Evolutionary conservation across 1,140 invertebrate genomes (phyloP), one percentile per base, ranked within the genome.

Genomic region (Lordiphosa mommai): DNA sequence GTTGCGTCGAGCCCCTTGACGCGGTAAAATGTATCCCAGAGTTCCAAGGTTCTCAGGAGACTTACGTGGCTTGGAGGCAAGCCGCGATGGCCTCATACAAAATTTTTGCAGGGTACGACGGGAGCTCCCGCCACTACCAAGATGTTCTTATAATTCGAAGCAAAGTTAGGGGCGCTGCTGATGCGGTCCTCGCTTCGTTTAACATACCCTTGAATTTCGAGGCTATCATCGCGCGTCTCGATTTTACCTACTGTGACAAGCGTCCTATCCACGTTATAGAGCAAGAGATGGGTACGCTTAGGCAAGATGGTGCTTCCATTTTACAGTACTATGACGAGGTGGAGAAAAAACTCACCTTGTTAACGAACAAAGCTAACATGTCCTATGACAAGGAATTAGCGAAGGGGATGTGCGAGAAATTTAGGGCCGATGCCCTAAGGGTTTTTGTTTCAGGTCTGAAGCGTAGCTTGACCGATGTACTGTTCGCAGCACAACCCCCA

Each of bases 181-280:
- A 49, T 13, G 23, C 47, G 1, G 32, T 49, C 0, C 17, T 49
- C 4, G 32, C 46, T 6, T 49, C 46, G 12, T 17, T 34, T 36
- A 14, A 49, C 46, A 23, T 9, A 12, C n/a, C 30, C 32, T 7
- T 27, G 6, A 33, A 47, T 3, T 16, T 44, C 23, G 41, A 46
- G 13, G 43, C 9, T 0, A 16, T 29, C 8, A 46, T 46, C 2
- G 23, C 23, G 6, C 5, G 23, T 7, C 29, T 47, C 9, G 61
- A 67, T 44, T 67, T 67, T 32, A 61, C 63, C 5, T 71, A 71
- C 17, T 10, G 47, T 13, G 58, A 71, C 38, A 71, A 61, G 16
- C 41, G 61, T 0, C 53, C 51, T 3, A 53, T 71, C 8, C 46
- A 71, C n/a, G 20, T 64, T 0, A 51, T 66, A 2, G 67, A 71